phyloP scores from a whole-genome alignment of 2,888 invertebrate species.

The Dasypogon diadema region DNA sequence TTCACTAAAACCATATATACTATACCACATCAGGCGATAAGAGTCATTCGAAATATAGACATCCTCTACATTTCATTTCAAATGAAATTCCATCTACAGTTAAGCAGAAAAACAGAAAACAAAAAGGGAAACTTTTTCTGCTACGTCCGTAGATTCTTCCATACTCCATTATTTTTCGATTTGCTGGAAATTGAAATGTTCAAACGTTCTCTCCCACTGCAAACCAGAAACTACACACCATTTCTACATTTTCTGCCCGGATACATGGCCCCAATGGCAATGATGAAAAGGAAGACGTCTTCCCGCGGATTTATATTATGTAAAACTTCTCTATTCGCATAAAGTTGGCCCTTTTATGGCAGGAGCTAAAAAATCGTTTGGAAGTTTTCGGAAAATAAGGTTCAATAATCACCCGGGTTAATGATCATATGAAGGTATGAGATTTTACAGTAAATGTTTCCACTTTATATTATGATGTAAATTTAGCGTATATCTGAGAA shows the following conservation, averaged over 20 bases:
- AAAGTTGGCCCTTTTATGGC: constrained; percentile 9
- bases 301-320: constrained; percentile 14
- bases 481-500: too few species aligned
- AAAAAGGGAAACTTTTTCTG: not conserved
- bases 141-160: not conserved
- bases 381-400: constrained; percentile 9
- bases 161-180: constrained; percentile 32
- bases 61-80: too few species aligned
- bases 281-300: constrained; percentile 25
- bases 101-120: not conserved
- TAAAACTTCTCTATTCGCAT: constrained; percentile 13
- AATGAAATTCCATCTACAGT: constrained; percentile 2
- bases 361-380: not conserved
- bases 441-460: not conserved
- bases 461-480: not conserved
- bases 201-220: constrained; percentile 1
- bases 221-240: not conserved
- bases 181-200: constrained; percentile 35
- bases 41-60: not conserved
- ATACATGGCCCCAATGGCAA: not conserved
- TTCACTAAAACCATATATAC: too few species aligned
- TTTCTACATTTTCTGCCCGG: not conserved
- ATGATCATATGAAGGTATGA: too few species aligned
- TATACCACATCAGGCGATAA: not conserved
- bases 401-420: constrained; percentile 19